Evolutionary conservation across 2,888 invertebrate genomes (phyloP).

Genomic region (Caenorhabditis panamensis): DNA sequence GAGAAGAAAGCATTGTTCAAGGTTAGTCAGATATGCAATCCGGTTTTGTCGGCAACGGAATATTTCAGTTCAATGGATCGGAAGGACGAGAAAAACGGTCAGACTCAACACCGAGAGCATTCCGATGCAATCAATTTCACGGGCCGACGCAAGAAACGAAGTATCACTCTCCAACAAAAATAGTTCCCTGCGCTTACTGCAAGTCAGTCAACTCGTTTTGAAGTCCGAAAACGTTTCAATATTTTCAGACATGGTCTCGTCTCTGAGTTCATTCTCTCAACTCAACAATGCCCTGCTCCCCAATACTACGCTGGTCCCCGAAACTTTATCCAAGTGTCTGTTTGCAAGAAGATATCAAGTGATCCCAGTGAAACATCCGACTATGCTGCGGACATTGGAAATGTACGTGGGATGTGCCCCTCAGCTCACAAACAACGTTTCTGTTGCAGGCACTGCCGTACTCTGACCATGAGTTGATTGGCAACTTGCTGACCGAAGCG

Average conservation of each 20-base stretch:
- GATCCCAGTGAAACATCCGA: constrained; percentile 59
- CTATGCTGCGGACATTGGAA: constrained; percentile 65
- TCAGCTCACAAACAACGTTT: constrained; percentile 9
- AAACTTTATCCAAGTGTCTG: constrained; percentile 65
- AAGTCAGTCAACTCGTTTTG: constrained; percentile 29
- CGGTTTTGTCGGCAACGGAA: too few relatives aligned
- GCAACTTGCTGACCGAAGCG: constrained; percentile 62
- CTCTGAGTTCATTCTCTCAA: constrained; percentile 61
- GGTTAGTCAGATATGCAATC: constrained; percentile 6
- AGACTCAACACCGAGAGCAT: constrained; percentile 51
- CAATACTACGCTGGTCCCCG: constrained; percentile 60
- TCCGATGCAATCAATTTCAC: constrained; percentile 61
- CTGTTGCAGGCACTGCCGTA: constrained; percentile 63
- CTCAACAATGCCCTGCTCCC: constrained; percentile 56
- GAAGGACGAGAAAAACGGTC: constrained; percentile 56
- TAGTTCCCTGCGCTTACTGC: constrained; percentile 52
- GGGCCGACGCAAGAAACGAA: constrained; percentile 40
- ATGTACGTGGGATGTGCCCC: constrained; percentile 41
- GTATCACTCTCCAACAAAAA: constrained; percentile 33
- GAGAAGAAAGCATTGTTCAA: constrained; percentile 49
- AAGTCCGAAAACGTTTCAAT: not conserved
- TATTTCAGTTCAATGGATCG: constrained; percentile 44
- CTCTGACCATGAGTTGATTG: constrained; percentile 67
- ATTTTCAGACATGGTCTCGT: constrained; percentile 57
- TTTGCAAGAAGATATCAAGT: constrained; percentile 64